Evolutionary conservation across 2,888 invertebrate species (phyloP).

Genomic region (Galerucella nymphaeae): DNA sequence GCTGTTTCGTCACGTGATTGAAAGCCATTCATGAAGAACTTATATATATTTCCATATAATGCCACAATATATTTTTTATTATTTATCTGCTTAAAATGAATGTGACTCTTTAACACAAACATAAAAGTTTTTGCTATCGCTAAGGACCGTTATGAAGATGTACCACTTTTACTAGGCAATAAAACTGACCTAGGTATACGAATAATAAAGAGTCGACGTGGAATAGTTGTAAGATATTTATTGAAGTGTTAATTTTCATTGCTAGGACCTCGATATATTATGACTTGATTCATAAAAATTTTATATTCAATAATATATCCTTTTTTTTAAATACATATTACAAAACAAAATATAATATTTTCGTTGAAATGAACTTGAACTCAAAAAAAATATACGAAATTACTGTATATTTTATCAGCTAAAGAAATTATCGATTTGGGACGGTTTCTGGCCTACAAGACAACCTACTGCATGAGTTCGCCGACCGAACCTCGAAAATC

Average conservation of each 20-base stretch:
- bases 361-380: constrained; percentile 37
- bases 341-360: no score
- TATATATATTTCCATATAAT: constrained; percentile 6
- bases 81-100: constrained; percentile 1
- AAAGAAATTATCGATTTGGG: constrained; percentile 31
- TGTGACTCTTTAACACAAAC: neutral
- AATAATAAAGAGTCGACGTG: constrained; percentile 21
- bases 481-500: constrained; percentile 34
- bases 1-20: constrained; percentile 60
- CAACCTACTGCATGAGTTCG: constrained; percentile 27
- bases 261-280: neutral
- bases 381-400: constrained; percentile 10
- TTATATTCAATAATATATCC: no score
- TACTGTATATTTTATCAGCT: constrained; percentile 13
- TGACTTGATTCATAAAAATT: no score
- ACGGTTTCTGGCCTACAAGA: constrained; percentile 17
- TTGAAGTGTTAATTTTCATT: neutral
- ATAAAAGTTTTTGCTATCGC: constrained; percentile 6
- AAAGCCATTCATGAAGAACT: constrained; percentile 29
- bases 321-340: no score
- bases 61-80: constrained; percentile 16
- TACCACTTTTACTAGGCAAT: constrained; percentile 63
- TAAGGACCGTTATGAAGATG: constrained; percentile 25
- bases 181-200: constrained; percentile 64
- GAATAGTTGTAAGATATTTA: neutral